Percentiles rank a stretch among this genome's conserved stretches.
These are phyloP conservation scores for Himalopsyche phryganea DNA, from an alignment of 1,140 invertebrate species.

Conservation along the genomic window DNA sequence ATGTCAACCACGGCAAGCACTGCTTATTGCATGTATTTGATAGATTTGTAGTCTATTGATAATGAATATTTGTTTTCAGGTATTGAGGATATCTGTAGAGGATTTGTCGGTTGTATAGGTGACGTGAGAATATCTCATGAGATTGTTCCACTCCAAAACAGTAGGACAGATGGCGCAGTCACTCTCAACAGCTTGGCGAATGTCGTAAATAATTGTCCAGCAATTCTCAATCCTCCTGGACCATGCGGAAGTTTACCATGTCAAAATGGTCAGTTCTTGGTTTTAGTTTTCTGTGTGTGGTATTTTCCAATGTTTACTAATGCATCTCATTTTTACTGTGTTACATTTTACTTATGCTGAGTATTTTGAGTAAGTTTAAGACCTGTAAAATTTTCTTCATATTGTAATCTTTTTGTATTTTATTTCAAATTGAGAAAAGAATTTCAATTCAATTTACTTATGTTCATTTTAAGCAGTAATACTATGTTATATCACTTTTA, in stretches of 20 bases:
- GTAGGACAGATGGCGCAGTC: conserved; percentile 60
- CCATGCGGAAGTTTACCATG: conserved; percentile 85
- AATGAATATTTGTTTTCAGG: conserved; percentile 39
- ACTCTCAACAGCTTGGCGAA: conserved; percentile 67
- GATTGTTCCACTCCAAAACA: conserved; percentile 72
- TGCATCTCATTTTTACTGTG: not conserved
- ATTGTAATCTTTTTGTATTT: no score
- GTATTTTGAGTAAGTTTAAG: no score
- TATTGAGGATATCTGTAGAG: conserved; percentile 72
- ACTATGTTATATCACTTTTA: no score
- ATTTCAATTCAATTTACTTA: no score
- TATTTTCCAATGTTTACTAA: not conserved
- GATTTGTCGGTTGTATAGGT: conserved; percentile 89
- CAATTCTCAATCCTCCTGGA: conserved; percentile 62
- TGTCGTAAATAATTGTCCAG: conserved; percentile 74
- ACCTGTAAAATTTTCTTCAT: no score
- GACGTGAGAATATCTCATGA: conserved; percentile 78
- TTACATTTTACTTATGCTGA: not conserved
- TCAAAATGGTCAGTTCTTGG: conserved; percentile 61
- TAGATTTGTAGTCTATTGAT: no score
- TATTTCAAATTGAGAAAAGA: no score
- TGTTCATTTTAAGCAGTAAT: no score
- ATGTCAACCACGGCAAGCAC: no score
- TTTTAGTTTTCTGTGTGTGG: not conserved
- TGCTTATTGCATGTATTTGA: no score